A percentile compares a stretch with the other conserved stretches of the same genome.
Conservation (phyloP, 2,888 invertebrate species). For the Chalcis sispes region DNA sequence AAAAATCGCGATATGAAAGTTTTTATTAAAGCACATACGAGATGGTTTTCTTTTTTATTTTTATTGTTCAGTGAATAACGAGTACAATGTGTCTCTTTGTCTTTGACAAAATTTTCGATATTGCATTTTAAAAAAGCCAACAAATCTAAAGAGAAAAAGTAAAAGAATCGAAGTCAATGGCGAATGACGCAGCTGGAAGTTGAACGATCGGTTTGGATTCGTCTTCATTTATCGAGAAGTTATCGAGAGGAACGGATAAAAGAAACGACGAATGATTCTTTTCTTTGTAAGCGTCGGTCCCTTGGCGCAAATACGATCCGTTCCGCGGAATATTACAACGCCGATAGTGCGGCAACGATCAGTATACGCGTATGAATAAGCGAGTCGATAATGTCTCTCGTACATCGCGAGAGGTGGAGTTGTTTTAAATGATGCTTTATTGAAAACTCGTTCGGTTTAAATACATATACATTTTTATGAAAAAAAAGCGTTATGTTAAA, state of each 20-base stretch:
- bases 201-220: conserved; percentile 10
- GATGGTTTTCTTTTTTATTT: too few relatives aligned
- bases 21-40: not conserved
- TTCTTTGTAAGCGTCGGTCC: not conserved
- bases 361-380: too few relatives aligned
- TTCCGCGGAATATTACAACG: conserved; percentile 39
- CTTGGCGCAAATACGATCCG: not conserved
- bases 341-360: not conserved
- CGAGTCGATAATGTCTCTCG: too few relatives aligned
- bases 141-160: not conserved
- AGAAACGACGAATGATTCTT: too few relatives aligned
- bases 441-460: too few relatives aligned
- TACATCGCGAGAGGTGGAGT: too few relatives aligned
- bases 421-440: too few relatives aligned
- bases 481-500: too few relatives aligned
- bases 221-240: conserved; percentile 42
- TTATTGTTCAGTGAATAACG: too few relatives aligned
- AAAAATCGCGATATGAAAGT: not conserved
- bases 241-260: conserved; percentile 8
- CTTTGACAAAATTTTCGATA: not conserved
- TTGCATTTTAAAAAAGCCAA: not conserved
- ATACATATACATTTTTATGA: too few relatives aligned
- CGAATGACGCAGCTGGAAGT: not conserved
- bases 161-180: too few relatives aligned
- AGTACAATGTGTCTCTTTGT: not conserved